Conservation (phyloP, 2,888 invertebrate species). For the Microplitis manilae region DNA sequence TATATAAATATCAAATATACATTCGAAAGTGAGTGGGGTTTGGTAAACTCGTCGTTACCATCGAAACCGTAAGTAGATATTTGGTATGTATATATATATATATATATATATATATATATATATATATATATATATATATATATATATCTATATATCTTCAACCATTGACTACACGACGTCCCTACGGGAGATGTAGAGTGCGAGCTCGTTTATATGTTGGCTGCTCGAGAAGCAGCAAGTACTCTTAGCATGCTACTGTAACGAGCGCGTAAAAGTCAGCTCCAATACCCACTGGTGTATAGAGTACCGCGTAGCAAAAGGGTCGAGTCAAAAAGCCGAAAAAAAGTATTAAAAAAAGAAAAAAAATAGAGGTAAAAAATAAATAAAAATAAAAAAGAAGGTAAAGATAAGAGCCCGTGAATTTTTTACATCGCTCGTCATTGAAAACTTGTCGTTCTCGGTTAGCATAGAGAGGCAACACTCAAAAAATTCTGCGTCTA, state of each 20-base stretch:
- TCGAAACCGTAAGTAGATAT: conserved; percentile 42
- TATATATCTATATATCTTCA: not conserved
- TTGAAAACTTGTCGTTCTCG: conserved; percentile 12
- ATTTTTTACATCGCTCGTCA: conserved; percentile 26
- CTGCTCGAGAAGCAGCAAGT: conserved; percentile 19
- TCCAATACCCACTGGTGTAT: conserved; percentile 31
- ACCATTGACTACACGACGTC: conserved; percentile 38
- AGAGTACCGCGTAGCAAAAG: conserved; percentile 11
- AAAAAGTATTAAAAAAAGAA: conserved; percentile 12
- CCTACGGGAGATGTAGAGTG: conserved; percentile 16
- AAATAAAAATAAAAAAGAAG: conserved; percentile 12
- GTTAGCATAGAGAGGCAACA: conserved; percentile 5
- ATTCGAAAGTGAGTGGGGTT: conserved; percentile 22
- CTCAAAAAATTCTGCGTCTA: conserved; percentile 9
- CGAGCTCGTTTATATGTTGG: conserved; percentile 19
- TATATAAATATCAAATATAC: conserved; percentile 3
- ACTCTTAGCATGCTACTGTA: conserved; percentile 29
- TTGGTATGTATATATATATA: conserved; percentile 9
- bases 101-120: not conserved
- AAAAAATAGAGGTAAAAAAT: conserved; percentile 13
- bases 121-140: not conserved
- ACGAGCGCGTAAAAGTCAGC: conserved; percentile 31
- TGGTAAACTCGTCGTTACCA: conserved; percentile 42
- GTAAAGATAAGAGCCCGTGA: conserved; percentile 2
- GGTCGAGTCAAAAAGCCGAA: conserved; percentile 19